Evolutionary conservation across 2,797 vertebrate genomes (phyloP).

Genomic region (Acipenser oxyrinchus): DNA sequence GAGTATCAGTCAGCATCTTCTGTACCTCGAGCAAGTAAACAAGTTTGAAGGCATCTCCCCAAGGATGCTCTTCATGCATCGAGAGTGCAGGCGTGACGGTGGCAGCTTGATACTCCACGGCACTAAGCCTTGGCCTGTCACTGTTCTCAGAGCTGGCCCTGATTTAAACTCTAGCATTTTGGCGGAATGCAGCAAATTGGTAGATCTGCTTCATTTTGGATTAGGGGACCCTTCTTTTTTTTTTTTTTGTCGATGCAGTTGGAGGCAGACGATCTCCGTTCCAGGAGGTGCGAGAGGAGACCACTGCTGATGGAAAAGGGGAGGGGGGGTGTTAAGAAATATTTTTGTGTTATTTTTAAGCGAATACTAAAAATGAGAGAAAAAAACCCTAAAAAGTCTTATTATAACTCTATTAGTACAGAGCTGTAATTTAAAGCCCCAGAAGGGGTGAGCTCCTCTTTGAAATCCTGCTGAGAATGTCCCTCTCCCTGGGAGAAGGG

Average conservation of each 20-base stretch:
- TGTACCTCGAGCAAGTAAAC: not conserved
- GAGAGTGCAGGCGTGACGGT: not conserved
- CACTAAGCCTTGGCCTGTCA: not conserved
- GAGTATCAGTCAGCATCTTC: not conserved
- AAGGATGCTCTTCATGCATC: not conserved
- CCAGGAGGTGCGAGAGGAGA: constrained; percentile 33
- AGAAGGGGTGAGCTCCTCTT: not conserved
- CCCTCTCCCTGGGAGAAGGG: not conserved
- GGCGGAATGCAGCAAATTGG: constrained; percentile 44
- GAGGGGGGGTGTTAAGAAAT: not conserved
- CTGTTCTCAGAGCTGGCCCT: not conserved
- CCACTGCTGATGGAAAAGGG: constrained; percentile 37
- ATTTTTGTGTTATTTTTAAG: not conserved
- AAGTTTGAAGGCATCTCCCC: not conserved
- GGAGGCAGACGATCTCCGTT: not conserved
- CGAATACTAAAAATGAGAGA: constrained; percentile 14
- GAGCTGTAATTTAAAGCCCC: no score
- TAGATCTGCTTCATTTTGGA: constrained; percentile 26
- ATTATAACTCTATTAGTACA: no score
- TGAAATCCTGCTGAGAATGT: no score
- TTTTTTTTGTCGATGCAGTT: constrained; percentile 42
- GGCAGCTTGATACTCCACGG: not conserved
- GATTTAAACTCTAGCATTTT: no score
- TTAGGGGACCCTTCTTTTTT: constrained; percentile 45
- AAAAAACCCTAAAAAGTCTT: no score